Evolutionary conservation across 2,797 vertebrate species (phyloP).

Genomic region (Garrulus glandarius): DNA sequence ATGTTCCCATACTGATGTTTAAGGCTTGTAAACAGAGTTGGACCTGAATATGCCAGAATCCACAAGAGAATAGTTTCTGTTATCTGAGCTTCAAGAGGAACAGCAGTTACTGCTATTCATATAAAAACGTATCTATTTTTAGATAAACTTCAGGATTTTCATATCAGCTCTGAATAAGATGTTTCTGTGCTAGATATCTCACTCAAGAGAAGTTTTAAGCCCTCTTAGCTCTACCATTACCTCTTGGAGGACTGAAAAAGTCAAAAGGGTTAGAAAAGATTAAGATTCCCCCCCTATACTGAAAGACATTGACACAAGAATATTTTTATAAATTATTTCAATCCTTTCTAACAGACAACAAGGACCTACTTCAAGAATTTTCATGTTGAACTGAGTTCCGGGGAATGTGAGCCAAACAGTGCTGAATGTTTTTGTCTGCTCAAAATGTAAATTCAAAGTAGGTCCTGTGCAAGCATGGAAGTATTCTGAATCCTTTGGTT

Average conservation of each 20-base stretch:
- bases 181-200: not conserved
- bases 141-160: not conserved
- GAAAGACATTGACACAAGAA: not conserved
- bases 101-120: not conserved
- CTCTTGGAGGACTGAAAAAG: not conserved
- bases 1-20: not conserved
- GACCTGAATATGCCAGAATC: not conserved
- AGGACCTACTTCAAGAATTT: not conserved
- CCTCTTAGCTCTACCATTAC: not conserved
- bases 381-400: not conserved
- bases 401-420: not conserved
- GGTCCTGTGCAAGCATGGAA: not conserved
- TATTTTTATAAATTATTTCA: not conserved
- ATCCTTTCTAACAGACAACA: not conserved
- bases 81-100: not conserved
- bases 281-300: not conserved
- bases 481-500: not conserved
- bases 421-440: not conserved
- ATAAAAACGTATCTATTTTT: not conserved
- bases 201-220: not conserved
- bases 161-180: not conserved
- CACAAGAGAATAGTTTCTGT: not conserved
- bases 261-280: not conserved
- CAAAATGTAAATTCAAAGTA: not conserved
- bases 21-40: rapidly evolving